Conservation (phyloP, 2,113 vertebrate genomes). For the Equus przewalskii region DNA sequence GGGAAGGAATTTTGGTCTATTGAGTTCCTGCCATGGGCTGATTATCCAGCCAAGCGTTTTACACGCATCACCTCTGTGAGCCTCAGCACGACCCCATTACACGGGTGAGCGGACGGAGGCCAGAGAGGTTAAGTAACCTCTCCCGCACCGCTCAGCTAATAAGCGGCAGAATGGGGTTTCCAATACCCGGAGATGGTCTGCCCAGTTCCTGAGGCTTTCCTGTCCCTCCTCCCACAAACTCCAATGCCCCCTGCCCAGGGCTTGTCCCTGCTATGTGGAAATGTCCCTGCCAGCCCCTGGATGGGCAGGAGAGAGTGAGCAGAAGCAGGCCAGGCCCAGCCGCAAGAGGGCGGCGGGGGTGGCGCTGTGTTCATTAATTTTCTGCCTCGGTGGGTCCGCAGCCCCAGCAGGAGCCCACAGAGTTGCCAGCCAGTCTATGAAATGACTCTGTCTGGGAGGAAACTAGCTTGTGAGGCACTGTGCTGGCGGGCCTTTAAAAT, state of each 20-base stretch:
- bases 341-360: neutral
- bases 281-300: too few relatives aligned
- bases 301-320: neutral
- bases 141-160: neutral
- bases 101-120: neutral
- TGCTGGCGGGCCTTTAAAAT: slow-evolving; percentile 88
- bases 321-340: neutral
- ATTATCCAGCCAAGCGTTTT: neutral
- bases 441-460: slow-evolving; percentile 88
- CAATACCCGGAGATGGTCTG: neutral
- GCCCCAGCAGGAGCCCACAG: slow-evolving; percentile 76
- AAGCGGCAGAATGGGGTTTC: neutral
- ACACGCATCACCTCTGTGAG: neutral
- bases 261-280: too few relatives aligned
- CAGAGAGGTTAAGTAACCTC: neutral
- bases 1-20: neutral
- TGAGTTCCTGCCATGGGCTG: neutral
- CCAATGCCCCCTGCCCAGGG: accelerated
- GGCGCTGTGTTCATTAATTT: slow-evolving; percentile 86
- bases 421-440: slow-evolving; percentile 87
- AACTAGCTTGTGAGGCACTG: slow-evolving; percentile 82
- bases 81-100: neutral
- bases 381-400: slow-evolving; percentile 85
- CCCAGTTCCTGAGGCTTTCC: neutral
- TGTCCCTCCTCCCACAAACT: neutral